Conservation (phyloP, 2,888 invertebrate species). For the Troides oblongomaculatus region DNA sequence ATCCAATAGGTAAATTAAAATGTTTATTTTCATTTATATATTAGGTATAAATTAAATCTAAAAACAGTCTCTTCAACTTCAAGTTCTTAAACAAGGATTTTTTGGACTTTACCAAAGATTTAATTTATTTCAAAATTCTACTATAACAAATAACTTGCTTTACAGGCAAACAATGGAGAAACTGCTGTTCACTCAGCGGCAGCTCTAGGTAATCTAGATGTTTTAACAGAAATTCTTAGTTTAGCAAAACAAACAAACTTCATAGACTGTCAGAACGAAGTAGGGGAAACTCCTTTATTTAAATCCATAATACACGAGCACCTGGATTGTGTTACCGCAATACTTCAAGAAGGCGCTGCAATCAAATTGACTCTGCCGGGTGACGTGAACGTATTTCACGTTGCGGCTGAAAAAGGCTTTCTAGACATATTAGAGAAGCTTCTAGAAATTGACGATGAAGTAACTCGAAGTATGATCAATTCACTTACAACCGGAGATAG, state of each 20-base stretch:
- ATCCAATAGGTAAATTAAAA: no score
- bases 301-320: conserved; percentile 68
- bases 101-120: no score
- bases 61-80: no score
- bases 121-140: neutral
- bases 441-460: conserved; percentile 63
- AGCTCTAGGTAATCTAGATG: conserved; percentile 66
- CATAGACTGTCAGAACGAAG: conserved; percentile 68
- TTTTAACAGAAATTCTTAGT: conserved; percentile 74
- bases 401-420: conserved; percentile 79
- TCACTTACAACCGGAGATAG: conserved; percentile 56
- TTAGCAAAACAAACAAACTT: conserved; percentile 70
- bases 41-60: no score
- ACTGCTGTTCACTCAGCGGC: conserved; percentile 80
- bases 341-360: conserved; percentile 71
- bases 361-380: conserved; percentile 64
- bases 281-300: conserved; percentile 73
- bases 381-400: conserved; percentile 79
- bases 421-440: conserved; percentile 76
- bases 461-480: conserved; percentile 55
- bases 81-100: no score
- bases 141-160: conserved; percentile 19
- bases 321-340: conserved; percentile 62
- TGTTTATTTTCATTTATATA: no score
- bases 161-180: conserved; percentile 71